Percentiles rank a stretch among this genome's conserved stretches.
These are phyloP conservation scores for Heliconius nattereri DNA, from an alignment of 1,140 invertebrate genomes.

Conservation along the genomic window DNA sequence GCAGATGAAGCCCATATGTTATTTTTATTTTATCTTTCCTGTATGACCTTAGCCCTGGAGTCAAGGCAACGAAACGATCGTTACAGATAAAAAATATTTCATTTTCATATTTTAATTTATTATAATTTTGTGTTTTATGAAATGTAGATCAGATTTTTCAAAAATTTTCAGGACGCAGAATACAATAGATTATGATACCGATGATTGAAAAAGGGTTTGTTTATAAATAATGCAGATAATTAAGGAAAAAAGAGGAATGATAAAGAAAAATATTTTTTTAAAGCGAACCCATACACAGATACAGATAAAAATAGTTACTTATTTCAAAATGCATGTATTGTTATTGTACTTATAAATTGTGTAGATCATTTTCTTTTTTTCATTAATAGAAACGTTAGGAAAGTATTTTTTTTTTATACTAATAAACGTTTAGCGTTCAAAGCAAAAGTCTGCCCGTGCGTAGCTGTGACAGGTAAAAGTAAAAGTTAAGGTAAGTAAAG, in stretches of 20 bases:
- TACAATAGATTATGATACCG: neutral
- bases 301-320: neutral
- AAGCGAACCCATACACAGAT: neutral
- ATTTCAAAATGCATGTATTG: neutral
- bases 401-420: neutral
- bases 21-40: neutral
- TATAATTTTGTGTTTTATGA: neutral
- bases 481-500: constrained; percentile 2
- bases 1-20: neutral
- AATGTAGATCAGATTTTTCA: too few relatives aligned
- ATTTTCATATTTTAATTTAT: neutral
- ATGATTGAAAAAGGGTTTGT: neutral
- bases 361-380: neutral
- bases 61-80: neutral
- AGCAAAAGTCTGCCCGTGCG: neutral
- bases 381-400: neutral
- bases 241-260: neutral
- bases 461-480: neutral
- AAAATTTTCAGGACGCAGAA: neutral
- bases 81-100: neutral
- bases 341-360: neutral
- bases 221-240: neutral
- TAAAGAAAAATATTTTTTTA: neutral
- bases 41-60: neutral
- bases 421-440: neutral